Evolutionary conservation across 30 jellyfish, hydroid and myxozoan genomes (phyloP).

Genomic region (Calvadosia cruxmelitensis): DNA sequence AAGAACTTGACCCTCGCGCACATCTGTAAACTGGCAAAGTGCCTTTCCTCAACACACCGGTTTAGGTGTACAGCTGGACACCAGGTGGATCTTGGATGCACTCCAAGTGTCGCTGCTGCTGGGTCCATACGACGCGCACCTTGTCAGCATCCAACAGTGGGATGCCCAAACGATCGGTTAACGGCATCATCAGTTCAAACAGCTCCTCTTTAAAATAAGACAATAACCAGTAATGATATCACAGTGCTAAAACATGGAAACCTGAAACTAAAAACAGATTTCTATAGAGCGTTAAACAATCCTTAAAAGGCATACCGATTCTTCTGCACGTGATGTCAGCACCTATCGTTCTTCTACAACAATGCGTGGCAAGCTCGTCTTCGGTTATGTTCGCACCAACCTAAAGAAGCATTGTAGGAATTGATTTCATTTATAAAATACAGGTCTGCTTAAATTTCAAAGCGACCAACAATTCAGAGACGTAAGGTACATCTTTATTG

Average conservation of each 20-base stretch:
- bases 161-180: conserved; percentile 41
- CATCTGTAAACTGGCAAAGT: conserved; percentile 42
- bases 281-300: conserved; percentile 18
- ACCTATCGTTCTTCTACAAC: too few relatives aligned
- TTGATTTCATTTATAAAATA: too few relatives aligned
- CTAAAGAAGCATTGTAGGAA: too few relatives aligned
- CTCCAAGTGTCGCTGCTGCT: conserved; percentile 28
- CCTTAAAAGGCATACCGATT: too few relatives aligned
- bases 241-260: too few relatives aligned
- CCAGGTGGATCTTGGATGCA: conserved; percentile 36
- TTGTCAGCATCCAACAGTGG: conserved; percentile 28
- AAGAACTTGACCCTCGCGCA: conserved; percentile 41
- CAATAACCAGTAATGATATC: too few relatives aligned
- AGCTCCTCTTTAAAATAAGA: conserved; percentile 2
- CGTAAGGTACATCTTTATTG: too few relatives aligned
- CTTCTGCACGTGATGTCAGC: too few relatives aligned
- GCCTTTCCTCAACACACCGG: conserved; percentile 15
- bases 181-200: conserved; percentile 3
- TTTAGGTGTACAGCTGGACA: conserved; percentile 20
- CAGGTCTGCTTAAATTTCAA: too few relatives aligned
- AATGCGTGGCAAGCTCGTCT: too few relatives aligned
- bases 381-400: too few relatives aligned
- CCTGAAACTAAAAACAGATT: not conserved
- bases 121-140: conserved; percentile 9
- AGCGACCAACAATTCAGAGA: too few relatives aligned